Base-by-base conservation (phyloP, 53 echinoderm and acorn worm genomes). In the Antedon mediterranea region DNA sequence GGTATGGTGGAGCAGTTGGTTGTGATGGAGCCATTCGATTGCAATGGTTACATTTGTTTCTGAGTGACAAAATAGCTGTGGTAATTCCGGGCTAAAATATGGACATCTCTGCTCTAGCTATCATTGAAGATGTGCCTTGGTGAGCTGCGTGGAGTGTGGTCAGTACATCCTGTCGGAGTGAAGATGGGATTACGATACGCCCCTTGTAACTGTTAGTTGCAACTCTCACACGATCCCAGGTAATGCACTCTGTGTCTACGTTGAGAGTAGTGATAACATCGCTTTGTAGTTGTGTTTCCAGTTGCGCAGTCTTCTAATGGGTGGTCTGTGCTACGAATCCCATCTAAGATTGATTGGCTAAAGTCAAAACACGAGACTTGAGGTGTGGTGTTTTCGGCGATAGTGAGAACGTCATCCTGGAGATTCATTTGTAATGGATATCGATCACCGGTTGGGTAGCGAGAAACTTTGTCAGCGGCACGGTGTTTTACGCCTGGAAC, bases 21-120 rank as follows among this genome's bases (percentile, higher is more conserved):
- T 79, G 57, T 74, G 77, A 82, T 29, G 71, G 83, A 11, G 83
- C 77, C n/a, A 82, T 82, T 15, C 83, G 77, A 33, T 82, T 76
- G 76, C 77, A 82, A 32, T 82, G 82, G 32, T 75, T 28, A 8
- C 76, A 76, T 57, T 28, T 32, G 32, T 73, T 77, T 29, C 77
- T 73, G 32, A 77, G 77, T 34, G 33, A 33, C 0, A 82, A 27
- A 28, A 82, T 82, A 43, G 77, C 71, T 43, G 75, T 14, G 31
- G 44, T 82, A 32, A 44, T 75, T 3, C 82, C 43, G 30, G 82
- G 82, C 82, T 43, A 82, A 27, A 82, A 82, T 26, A 82, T 44
- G 31, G 76, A 82, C 5, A 34, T 30, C 43, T 74, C 43, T 34
- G 74, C 81, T 30, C 74, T 81, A 3, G 43, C 28, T 37, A 43